Base-by-base conservation (phyloP, 2,797 vertebrate genomes). In the Coregonus suidteri region DNA sequence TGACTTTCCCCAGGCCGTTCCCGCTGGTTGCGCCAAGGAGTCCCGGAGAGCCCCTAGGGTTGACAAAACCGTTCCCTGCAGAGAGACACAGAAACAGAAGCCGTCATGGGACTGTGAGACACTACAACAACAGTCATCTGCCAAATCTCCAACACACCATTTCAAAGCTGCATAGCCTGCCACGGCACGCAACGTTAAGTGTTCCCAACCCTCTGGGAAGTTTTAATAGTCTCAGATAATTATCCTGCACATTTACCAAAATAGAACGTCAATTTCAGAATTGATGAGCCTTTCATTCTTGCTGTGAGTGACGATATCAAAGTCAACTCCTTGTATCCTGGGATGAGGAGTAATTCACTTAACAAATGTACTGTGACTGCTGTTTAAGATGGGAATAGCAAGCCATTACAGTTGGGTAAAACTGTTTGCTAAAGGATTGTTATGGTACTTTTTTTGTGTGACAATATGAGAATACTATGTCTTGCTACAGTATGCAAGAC, bases 41-140 rank as follows among this genome's bases (percentile, higher is more conserved):
- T 85, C 96, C 96, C 5, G 97, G 98, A 72, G 98, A 99, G 90
- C 96, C 96, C 92, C 97, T 96, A 75, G 97, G 94, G 94, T 98
- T 99, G 87, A 97, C 95, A 83, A 97, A 99, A 76, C 98, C 97
- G 77, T 99, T 99, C 90, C 98, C 98, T 99, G 93, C 80, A 89
- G 92, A 93, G 89, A 89, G 76, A 87, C 85, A 93, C 77, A 89
- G 81, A 91, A 84, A 88, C 88, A 89, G 91, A 92, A 93, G 88
- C 91, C 90, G 87, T 87, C 82, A 87, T 34, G 78, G 74, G 78
- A 91, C 87, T 87, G 90, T 91, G 88, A 92, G 90, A 88, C 88
- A 90, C 90, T 86, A 91, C 86, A 87, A 81, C 90, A 83, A 71
- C 87, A 91, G 91, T 91, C 90, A 87, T 90, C 88, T 91, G 86